Percentiles rank a stretch among this genome's conserved stretches.
Evolutionary conservation across 2,797 vertebrate genomes (phyloP).

Genomic region (Falco concolor): DNA sequence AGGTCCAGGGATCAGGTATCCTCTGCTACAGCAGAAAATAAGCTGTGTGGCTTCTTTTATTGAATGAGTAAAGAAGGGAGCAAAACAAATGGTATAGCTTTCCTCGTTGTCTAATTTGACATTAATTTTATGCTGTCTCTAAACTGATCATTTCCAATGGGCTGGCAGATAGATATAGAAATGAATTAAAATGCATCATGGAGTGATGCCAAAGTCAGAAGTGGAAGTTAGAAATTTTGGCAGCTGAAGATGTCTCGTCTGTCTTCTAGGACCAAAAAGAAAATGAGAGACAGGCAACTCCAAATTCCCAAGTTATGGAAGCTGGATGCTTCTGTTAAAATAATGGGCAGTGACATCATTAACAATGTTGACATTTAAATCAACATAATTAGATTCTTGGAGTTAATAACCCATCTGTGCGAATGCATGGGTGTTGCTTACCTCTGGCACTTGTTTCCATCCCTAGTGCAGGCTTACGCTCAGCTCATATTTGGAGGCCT

Average conservation of each 20-base stretch:
- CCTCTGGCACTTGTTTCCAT: neutral
- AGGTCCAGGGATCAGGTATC: neutral
- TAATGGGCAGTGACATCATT: conserved; percentile 23
- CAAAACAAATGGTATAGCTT: neutral
- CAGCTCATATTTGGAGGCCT: neutral
- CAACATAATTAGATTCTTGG: conserved; percentile 18
- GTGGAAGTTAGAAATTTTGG: conserved; percentile 24
- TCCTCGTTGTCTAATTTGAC: conserved; percentile 10
- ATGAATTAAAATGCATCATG: neutral
- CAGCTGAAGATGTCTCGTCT: neutral
- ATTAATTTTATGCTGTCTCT: neutral
- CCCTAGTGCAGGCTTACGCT: neutral
- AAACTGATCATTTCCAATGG: conserved; percentile 6
- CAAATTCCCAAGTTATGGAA: neutral
- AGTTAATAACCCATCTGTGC: conserved; percentile 34
- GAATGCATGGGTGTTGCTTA: neutral
- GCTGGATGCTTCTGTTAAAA: neutral
- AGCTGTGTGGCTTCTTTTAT: neutral
- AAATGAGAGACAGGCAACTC: neutral
- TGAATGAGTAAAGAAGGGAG: neutral
- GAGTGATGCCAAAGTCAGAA: neutral
- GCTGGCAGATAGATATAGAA: neutral
- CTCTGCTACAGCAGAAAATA: neutral
- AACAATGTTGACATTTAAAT: conserved; percentile 38
- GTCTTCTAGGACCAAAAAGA: conserved; percentile 14